phyloP scores from a whole-genome alignment of 35 echinoderm and acorn worm species.

The Apostichopus parvimensis region DNA sequence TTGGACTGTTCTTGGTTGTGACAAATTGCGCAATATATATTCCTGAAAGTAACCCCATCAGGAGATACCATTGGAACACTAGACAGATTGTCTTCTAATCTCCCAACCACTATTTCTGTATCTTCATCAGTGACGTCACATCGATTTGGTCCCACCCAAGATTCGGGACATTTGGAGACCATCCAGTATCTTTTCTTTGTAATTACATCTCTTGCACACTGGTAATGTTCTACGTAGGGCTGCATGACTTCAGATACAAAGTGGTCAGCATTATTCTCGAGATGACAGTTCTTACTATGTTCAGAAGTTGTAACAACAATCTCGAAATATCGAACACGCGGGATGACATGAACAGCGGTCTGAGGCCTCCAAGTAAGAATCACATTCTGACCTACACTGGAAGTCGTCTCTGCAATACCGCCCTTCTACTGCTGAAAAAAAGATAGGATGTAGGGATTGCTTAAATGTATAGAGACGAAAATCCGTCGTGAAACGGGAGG shows the following conservation, averaged over 20 bases:
- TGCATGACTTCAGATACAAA: background rate
- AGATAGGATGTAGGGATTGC: no score
- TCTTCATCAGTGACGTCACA: conserved; percentile 41
- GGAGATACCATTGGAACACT: conserved; percentile 29
- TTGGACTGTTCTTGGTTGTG: background rate
- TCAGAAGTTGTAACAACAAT: conserved; percentile 31
- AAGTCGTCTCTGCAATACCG: background rate
- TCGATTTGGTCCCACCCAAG: background rate
- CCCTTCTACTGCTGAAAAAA: background rate
- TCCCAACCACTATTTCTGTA: background rate
- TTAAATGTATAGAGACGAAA: no score
- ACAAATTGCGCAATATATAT: conserved; percentile 43
- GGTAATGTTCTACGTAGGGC: background rate
- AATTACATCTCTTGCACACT: conserved; percentile 2
- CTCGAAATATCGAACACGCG: conserved; percentile 4
- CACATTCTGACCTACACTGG: background rate
- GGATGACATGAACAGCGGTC: conserved; percentile 33
- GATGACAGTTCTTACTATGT: background rate
- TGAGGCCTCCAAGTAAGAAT: background rate
- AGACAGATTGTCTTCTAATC: conserved; percentile 15
- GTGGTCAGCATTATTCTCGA: background rate
- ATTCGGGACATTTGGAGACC: conserved; percentile 28
- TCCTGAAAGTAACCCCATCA: conserved; percentile 31
- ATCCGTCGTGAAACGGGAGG: no score
- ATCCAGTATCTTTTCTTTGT: conserved; percentile 19